phyloP scores from a whole-genome alignment of 2,888 invertebrate genomes.

The Agrochola lychnidis region DNA sequence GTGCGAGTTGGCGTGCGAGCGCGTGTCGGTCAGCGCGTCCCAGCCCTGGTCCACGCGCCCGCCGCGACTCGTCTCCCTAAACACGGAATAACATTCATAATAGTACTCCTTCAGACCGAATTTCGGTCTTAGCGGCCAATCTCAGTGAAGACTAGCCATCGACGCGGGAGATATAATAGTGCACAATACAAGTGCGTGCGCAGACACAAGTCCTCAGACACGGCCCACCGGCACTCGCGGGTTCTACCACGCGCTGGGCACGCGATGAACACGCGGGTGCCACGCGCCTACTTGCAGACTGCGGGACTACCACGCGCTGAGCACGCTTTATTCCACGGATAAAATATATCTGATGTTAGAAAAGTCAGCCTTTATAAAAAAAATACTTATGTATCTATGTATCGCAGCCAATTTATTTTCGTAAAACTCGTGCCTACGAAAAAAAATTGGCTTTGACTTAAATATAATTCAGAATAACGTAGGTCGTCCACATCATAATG shows the following conservation, averaged over 20 bases:
- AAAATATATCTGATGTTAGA: background rate
- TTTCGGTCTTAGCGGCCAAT: too few relatives aligned
- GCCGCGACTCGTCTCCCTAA: constrained; percentile 67
- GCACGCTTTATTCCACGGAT: background rate
- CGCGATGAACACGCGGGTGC: too few relatives aligned
- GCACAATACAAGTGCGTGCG: too few relatives aligned
- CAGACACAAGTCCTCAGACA: too few relatives aligned
- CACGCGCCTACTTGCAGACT: too few relatives aligned
- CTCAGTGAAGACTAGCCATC: too few relatives aligned
- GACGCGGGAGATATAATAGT: too few relatives aligned
- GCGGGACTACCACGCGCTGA: too few relatives aligned
- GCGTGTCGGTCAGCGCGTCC: constrained; percentile 61
- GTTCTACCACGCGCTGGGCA: too few relatives aligned
- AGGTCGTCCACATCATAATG: background rate
- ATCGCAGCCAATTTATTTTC: background rate
- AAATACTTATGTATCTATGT: background rate
- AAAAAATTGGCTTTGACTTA: background rate
- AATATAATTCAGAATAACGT: background rate
- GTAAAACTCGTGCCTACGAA: background rate
- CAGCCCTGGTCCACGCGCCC: constrained; percentile 66
- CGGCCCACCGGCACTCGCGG: too few relatives aligned
- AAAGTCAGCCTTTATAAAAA: background rate
- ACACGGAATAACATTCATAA: too few relatives aligned
- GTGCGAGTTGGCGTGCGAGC: constrained; percentile 58
- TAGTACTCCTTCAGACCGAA: too few relatives aligned